Conservation (phyloP, 1,140 invertebrate species). For the Bursaphelenchus mucronatus region DNA sequence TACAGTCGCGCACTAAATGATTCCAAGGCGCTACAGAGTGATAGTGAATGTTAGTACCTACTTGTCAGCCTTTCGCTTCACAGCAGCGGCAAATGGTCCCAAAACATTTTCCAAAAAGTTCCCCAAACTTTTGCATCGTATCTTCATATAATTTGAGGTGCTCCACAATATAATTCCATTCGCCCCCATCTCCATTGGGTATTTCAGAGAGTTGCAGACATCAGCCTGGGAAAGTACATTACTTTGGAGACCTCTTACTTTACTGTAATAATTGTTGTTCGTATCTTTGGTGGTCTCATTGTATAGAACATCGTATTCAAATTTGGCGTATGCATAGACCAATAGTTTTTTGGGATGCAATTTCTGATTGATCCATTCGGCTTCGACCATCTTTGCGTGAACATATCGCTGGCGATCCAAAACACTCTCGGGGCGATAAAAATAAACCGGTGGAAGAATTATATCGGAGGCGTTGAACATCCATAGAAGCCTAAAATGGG, state of each 20-base stretch:
- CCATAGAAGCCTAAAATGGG: slow-evolving; percentile 33
- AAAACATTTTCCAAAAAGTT: slow-evolving; percentile 22
- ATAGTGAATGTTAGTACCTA: background rate
- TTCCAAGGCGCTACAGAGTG: too few species aligned
- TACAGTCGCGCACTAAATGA: too few species aligned
- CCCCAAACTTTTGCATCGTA: slow-evolving; percentile 27
- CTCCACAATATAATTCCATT: slow-evolving; percentile 35
- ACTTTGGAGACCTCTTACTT: background rate
- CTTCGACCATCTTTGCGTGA: slow-evolving; percentile 32
- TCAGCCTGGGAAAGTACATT: slow-evolving; percentile 24
- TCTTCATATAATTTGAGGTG: slow-evolving; percentile 32
- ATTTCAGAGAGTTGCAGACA: slow-evolving; percentile 38
- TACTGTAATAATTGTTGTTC: slow-evolving; percentile 20
- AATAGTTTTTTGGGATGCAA: slow-evolving; percentile 33
- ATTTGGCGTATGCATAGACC: slow-evolving; percentile 39
- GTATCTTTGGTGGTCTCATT: slow-evolving; percentile 24
- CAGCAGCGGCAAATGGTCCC: slow-evolving; percentile 28
- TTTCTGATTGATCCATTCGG: slow-evolving; percentile 29
- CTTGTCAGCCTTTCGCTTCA: slow-evolving; percentile 4
- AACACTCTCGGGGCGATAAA: slow-evolving; percentile 25
- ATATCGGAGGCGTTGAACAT: slow-evolving; percentile 31
- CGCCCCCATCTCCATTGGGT: slow-evolving; percentile 36
- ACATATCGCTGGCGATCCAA: slow-evolving; percentile 25
- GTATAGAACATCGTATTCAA: slow-evolving; percentile 36
- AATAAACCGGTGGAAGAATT: slow-evolving; percentile 43